Evolutionary conservation across 2,797 vertebrate genomes (phyloP), one percentile per base, ranked within the genome.

Genomic region (Urophycis tenuis): DNA sequence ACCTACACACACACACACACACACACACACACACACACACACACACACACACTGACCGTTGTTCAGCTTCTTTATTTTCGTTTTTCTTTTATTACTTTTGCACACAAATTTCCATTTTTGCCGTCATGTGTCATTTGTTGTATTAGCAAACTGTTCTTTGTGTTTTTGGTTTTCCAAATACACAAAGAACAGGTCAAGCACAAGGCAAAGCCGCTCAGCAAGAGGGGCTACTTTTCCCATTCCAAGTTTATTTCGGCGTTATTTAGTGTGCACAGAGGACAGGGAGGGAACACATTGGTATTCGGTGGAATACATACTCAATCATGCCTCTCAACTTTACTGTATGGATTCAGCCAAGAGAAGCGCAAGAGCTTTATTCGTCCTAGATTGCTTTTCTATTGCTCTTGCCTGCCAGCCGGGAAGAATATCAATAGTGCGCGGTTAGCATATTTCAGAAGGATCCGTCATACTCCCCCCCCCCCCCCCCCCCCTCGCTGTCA

Each of bases 101-200:
- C 17, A 84, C 83, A 85, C 67, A 74, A 84, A 75, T 49, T 33
- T 86, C 45, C 76, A 83, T 83, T 86, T 83, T 86, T 85, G 81
- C 78, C 17, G 73, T 81, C 75, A 83, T 83, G 86, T n/a, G n/a
- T n/a, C n/a, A n/a, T n/a, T n/a, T n/a, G n/a, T n/a, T n/a, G n/a
- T n/a, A n/a, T 81, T 78, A 32, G 76, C 79, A 76, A n/a, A n/a
- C n/a, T n/a, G n/a, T n/a, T n/a, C n/a, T n/a, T 82, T 83, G 74
- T 79, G 88, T 86, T 79, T 80, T 77, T 78, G 7, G 10, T 67
- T 67, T 67, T 29, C 75, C 81, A 78, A 33, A 29, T 39, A 9
- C 36, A 60, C 82, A 7, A n/a, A 64, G 60, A 64, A 64, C n/a
- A 64, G 29, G 60, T 12, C 60, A 64, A 64, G 60, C 29, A 67